Conservation (phyloP, 2,797 vertebrate genomes). For the Siniperca undulata region DNA sequence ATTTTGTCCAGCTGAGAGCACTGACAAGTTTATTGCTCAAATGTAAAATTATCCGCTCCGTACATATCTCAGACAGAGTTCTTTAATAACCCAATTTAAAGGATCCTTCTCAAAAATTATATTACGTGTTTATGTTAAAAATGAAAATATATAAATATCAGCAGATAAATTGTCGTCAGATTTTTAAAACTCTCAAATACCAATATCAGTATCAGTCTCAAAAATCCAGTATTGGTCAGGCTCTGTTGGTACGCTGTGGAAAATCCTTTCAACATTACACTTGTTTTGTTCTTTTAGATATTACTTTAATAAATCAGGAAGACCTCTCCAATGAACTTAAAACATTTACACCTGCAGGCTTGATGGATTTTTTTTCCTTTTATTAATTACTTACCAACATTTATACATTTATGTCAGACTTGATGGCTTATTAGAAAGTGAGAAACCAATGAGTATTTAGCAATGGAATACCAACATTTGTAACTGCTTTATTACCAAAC, state of each 20-base stretch:
- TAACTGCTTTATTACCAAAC: background rate
- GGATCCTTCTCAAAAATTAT: background rate
- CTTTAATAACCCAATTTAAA: background rate
- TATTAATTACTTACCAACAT: background rate
- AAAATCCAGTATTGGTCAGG: too few relatives aligned
- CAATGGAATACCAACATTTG: background rate
- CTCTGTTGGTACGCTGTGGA: background rate
- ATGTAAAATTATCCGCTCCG: background rate
- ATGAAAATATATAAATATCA: background rate
- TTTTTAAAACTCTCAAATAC: too few relatives aligned
- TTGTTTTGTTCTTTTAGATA: background rate
- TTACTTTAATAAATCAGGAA: too few relatives aligned
- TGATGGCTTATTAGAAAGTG: background rate
- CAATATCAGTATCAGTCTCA: too few relatives aligned
- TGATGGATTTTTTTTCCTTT: too few relatives aligned
- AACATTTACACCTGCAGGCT: too few relatives aligned
- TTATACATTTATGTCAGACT: background rate
- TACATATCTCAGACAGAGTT: background rate
- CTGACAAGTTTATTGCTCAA: background rate
- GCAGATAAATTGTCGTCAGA: background rate
- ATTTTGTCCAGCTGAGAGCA: background rate
- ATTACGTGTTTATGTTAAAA: background rate
- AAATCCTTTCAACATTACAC: background rate
- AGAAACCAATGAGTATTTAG: background rate
- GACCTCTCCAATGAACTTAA: background rate